Base-by-base conservation (phyloP, 2,888 invertebrate species). In the Drosophila cognata region DNA sequence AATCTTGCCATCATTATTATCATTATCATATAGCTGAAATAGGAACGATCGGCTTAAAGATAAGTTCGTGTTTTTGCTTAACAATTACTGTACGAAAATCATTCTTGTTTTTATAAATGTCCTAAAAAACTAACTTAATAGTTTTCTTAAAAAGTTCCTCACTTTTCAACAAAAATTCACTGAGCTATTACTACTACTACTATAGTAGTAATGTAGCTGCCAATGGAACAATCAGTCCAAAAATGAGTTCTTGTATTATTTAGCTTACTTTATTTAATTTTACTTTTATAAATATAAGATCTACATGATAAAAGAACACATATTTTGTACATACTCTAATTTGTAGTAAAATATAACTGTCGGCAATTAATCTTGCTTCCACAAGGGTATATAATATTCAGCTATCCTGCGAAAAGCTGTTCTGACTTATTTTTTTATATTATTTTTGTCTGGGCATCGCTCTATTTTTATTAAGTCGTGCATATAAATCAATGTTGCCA, bases 401-500 rank as follows among this genome's bases (percentile, higher is more conserved):
- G 2, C 25, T 25, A 1, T 7, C 1, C 46, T 25, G 16, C 16
- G 21, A 4, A 2, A 4, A 4, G 46, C 4, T 1, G 8, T 16
- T 46, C 16, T 46, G 8, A 25, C 16, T 46, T 46, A 8, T 46
- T 46, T 25, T 75, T 35, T 55, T 16, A 21, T 52, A 13, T 55
- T 10, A n/a, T n/a, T 38, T 31, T 79, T 87, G 84, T 88, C 74
- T 88, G 82, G 75, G 58, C 69, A 28, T 71, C 56, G 77, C 78
- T 79, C 79, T 83, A 88, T 89, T 91, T 84, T 91, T 89, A 91
- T 91, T 75, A 89, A 90, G 80, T 89, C 86, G 69, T 84, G 82
- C 91, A 91, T 91, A 91, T 91, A 91, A 91, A 91, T 91, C 91
- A 91, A 84, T 87, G 85, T 78, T 82, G 66, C 73, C 76, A 71